Conservation (phyloP, 2,797 vertebrate genomes). For the Sylvilagus floridanus region DNA sequence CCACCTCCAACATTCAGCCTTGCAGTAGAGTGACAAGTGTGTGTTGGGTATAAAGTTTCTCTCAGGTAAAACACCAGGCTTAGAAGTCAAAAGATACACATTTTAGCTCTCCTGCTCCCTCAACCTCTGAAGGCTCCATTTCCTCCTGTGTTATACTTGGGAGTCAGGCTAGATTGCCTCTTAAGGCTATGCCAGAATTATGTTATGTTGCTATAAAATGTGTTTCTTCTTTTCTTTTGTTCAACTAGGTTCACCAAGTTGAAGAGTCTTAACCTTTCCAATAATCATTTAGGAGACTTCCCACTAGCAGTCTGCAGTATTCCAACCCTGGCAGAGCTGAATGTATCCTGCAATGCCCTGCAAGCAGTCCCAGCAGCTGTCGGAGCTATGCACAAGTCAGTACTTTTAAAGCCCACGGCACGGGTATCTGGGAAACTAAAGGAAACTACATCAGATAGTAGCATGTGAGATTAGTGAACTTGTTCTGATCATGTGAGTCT, state of each 20-base stretch:
- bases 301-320: constrained; percentile 94
- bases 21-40: not conserved
- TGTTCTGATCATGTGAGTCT: not conserved
- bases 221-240: constrained; percentile 56
- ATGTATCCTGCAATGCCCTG: constrained; percentile 97
- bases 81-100: not conserved
- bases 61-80: not conserved
- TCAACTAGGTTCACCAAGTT: constrained; percentile 96
- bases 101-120: not conserved
- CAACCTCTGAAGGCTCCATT: not conserved
- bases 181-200: not conserved
- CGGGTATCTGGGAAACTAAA: accelerated
- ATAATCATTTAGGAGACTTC: constrained; percentile 96
- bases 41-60: not conserved
- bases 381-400: constrained; percentile 95
- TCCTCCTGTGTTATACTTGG: too few relatives aligned
- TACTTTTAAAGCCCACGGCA: constrained; percentile 57
- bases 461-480: not conserved
- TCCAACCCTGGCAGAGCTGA: constrained; percentile 95
- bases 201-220: not conserved
- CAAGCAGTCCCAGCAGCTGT: constrained; percentile 91
- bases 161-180: not conserved
- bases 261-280: constrained; percentile 98
- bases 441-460: accelerated
- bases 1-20: not conserved